A percentile compares a stretch with the other conserved stretches of the same genome.
Conservation (phyloP, 2,888 invertebrate species). For the Xylophagus ater region DNA sequence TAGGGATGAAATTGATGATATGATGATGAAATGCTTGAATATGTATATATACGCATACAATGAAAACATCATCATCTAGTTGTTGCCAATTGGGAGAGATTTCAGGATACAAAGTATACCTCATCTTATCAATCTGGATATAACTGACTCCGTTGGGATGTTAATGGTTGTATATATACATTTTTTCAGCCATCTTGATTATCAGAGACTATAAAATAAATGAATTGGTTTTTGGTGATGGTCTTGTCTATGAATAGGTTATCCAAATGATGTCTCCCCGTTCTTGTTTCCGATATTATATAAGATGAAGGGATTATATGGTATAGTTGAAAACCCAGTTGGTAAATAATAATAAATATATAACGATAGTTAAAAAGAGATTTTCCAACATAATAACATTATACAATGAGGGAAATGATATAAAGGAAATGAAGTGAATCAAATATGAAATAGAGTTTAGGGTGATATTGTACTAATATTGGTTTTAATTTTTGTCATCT, state of each 20-base stretch:
- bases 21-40: too few relatives aligned
- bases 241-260: conserved; percentile 8
- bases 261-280: neutral
- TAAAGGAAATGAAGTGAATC: conserved; percentile 11
- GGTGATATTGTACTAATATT: conserved; percentile 13
- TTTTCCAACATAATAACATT: conserved; percentile 17
- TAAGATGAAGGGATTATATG: neutral
- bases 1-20: too few relatives aligned
- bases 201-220: conserved; percentile 18
- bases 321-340: too few relatives aligned
- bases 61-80: too few relatives aligned
- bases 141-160: conserved; percentile 8
- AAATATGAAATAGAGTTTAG: neutral
- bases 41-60: too few relatives aligned
- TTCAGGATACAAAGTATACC: conserved; percentile 12
- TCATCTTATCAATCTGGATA: conserved; percentile 1
- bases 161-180: conserved; percentile 15
- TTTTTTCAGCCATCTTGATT: conserved; percentile 20
- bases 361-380: conserved; percentile 18
- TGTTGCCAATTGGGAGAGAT: conserved; percentile 9
- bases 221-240: conserved; percentile 14
- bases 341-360: too few relatives aligned
- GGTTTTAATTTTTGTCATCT: conserved; percentile 17
- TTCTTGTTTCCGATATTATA: neutral
- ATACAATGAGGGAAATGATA: conserved; percentile 18